Evolutionary conservation across 2,888 invertebrate species (phyloP), one percentile per base, ranked within the genome.

Genomic region (Empis livida): DNA sequence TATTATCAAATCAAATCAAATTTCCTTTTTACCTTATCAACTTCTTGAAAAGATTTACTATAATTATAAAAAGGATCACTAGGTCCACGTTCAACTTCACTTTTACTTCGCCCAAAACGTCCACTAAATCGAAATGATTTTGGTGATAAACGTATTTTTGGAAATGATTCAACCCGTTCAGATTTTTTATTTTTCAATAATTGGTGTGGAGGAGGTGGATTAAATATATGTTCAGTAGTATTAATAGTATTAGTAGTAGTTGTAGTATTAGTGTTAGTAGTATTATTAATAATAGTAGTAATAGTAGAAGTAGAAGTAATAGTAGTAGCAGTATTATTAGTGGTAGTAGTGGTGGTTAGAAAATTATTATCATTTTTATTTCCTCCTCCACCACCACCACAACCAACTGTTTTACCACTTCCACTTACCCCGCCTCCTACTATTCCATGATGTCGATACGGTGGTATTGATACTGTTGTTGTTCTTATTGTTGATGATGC

Each of bases 31-130:
- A 27, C 23, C 23, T 27, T 27, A 27, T 27, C 23, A 39, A 67
- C 67, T 63, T 67, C 68, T 49, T 67, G 67, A 55, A 67, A 67
- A 14, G 67, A 67, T 53, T 67, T 67, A 55, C 66, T 67, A 50
- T 67, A 67, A 54, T 59, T 63, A 42, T 63, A 56, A 50, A 65
- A 64, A 1, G 63, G 58, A 54, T 67, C 66, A 27, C 53, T 64
- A 15, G 66, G 63, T 42, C 59, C 61, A 45, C 62, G 61, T 42
- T 68, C 68, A 31, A 62, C 60, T 50, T 68, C 68, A 49, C 68
- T 67, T 55, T 68, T 68, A 56, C 68, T 68, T 42, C 68, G 61
- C 0, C 68, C 64, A 45, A 68, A 67, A 44, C 68, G 66, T 20
- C 64, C 62, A 53, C 67, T 66, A 52, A 68, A 68, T 14, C 66